Evolutionary conservation across 2,797 vertebrate genomes (phyloP), one percentile per base, ranked within the genome.

Genomic region (Phyllotis vaccarum): DNA sequence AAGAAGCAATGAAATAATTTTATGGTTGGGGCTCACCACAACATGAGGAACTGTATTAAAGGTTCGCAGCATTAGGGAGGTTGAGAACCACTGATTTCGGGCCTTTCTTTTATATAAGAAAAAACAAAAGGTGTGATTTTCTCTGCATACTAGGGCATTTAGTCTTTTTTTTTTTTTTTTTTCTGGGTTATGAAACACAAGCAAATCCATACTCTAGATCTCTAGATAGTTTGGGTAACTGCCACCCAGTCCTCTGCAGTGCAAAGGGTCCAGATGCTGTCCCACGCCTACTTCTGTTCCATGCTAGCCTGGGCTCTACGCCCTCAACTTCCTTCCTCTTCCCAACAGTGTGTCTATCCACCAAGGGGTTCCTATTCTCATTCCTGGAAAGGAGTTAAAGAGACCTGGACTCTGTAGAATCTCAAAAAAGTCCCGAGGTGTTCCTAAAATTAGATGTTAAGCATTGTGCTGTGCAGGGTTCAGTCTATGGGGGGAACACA

Each of bases 391-490:
- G 94, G 74, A 87, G 56, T 96, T 96, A 86, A 87, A 91, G 95
- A 92, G 86, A 82, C 64, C 49, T 22, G 89, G 62, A 86, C 75
- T 94, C 93, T 96, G 89, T 95, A 80, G 95, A 92, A 95, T 94
- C 83, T 97, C 96, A 92, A 92, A 91, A 89, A 96, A 93, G 66
- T 86, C 94, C 92, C 3, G 82, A 96, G 95, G 92, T 24, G 8
- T 58, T 83, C 62, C 96, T 96, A 96, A 96, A 97, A 95, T 95
- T 95, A 96, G 96, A 95, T 81, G 92, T 88, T 86, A 93, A 90
- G 89, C 56, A 46, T 82, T 72, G 80, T 56, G 14, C 78, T 43
- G 90, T 87, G 93, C 86, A 37, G 52, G 90, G 40, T 34, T 12
- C 66, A 87, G 34, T 43, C 86, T 43, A 3, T 40, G 79, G n/a